phyloP scores from a whole-genome alignment of 2,888 invertebrate species.

The Protodeltote pygarga region DNA sequence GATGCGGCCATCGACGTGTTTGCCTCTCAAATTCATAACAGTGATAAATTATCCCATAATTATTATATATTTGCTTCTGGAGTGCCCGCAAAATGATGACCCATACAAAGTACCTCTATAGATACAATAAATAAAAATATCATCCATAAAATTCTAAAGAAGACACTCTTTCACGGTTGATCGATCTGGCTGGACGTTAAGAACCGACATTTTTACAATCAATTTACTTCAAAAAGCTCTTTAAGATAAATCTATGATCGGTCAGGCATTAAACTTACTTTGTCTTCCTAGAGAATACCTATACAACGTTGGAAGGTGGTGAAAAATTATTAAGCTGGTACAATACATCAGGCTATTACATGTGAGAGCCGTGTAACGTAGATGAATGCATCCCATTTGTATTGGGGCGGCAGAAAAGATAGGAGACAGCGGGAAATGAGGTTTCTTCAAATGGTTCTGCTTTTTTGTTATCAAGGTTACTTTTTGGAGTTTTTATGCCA shows the following conservation, averaged over 20 bases:
- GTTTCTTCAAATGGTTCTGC: background rate
- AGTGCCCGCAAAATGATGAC: too few relatives aligned
- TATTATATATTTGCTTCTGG: too few relatives aligned
- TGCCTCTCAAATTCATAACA: too few relatives aligned
- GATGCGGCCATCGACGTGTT: too few relatives aligned
- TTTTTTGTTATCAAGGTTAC: background rate
- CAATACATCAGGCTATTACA: conserved; percentile 78
- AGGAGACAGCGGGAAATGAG: conserved; percentile 27
- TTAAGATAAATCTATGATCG: conserved; percentile 53
- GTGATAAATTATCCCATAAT: too few relatives aligned
- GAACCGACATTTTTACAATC: conserved; percentile 47
- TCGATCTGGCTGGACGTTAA: conserved; percentile 28
- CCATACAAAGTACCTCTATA: too few relatives aligned
- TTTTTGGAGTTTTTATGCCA: too few relatives aligned
- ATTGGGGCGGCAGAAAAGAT: conserved; percentile 41
- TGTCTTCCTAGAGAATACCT: conserved; percentile 37
- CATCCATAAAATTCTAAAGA: conserved; percentile 12
- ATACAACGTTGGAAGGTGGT: conserved; percentile 51
- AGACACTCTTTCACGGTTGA: conserved; percentile 24
- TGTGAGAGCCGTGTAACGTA: conserved; percentile 70
- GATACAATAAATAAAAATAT: too few relatives aligned
- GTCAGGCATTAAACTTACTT: conserved; percentile 61
- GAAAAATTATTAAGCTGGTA: conserved; percentile 74
- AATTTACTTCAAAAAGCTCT: conserved; percentile 69
- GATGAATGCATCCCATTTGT: conserved; percentile 76